Conservation (phyloP, 2,888 invertebrate species). For the Volucella inflata region DNA sequence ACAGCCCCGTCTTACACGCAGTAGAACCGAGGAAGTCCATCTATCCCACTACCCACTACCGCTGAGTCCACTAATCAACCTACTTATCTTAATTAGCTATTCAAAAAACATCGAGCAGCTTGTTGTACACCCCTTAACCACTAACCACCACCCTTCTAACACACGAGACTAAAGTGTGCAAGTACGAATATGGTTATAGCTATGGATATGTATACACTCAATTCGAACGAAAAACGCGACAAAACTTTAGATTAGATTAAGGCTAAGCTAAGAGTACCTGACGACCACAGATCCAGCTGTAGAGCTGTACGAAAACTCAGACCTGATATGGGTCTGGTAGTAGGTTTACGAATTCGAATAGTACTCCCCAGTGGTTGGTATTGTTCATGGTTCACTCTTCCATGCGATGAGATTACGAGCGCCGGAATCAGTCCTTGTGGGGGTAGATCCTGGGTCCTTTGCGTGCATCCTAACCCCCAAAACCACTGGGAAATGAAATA, state of each 20-base stretch:
- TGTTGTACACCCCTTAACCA: constrained; percentile 36
- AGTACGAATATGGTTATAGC: neutral
- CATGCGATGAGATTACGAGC: constrained; percentile 48
- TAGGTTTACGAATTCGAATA: too few species aligned
- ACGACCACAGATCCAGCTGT: constrained; percentile 30
- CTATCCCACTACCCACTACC: constrained; percentile 48
- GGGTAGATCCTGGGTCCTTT: constrained; percentile 47
- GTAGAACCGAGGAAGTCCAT: constrained; percentile 37
- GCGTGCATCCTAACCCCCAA: constrained; percentile 54
- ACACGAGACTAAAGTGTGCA: constrained; percentile 1
- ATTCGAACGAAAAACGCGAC: constrained; percentile 59
- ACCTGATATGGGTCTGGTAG: constrained; percentile 1
- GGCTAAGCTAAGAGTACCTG: constrained; percentile 56
- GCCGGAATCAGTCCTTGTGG: constrained; percentile 22
- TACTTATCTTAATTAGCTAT: constrained; percentile 76
- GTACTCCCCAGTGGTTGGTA: neutral
- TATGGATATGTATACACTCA: neutral
- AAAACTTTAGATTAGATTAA: constrained; percentile 73
- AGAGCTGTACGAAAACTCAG: constrained; percentile 7
- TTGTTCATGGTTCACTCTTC: constrained; percentile 11
- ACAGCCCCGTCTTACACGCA: constrained; percentile 59
- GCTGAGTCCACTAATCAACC: constrained; percentile 70
- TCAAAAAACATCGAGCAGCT: constrained; percentile 72
- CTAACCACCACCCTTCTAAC: neutral
- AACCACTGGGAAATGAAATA: constrained; percentile 68